These are phyloP conservation scores for Gymnoscopelus microlampas DNA, from an alignment of 2,797 vertebrate genomes.

Conservation along the genomic window DNA sequence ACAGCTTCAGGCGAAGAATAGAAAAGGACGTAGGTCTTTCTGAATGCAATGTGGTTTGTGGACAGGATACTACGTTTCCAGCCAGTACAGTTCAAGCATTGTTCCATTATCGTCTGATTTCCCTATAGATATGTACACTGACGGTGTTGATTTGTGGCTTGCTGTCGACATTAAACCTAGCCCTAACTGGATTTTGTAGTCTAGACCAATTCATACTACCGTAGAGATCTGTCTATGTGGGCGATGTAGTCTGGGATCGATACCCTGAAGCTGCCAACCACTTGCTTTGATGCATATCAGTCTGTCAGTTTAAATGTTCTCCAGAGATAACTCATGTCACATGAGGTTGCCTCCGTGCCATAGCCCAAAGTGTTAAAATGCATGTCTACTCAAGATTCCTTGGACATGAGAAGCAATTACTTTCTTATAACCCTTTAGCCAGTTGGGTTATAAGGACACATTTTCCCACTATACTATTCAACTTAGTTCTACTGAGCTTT, in stretches of 20 bases:
- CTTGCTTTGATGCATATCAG: not conserved
- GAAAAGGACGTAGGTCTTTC: not conserved
- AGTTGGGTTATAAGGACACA: not conserved
- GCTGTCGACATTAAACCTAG: not conserved
- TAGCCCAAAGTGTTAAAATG: slow-evolving; percentile 14
- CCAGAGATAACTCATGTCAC: slow-evolving; percentile 10
- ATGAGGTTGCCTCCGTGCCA: slow-evolving; percentile 17
- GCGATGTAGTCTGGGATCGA: not conserved
- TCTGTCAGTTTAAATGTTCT: slow-evolving; percentile 22
- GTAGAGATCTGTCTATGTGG: not conserved
- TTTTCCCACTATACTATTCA: slow-evolving; percentile 45
- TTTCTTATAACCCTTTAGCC: slow-evolving; percentile 22
- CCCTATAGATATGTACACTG: not conserved
- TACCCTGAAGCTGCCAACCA: not conserved
- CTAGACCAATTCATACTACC: not conserved
- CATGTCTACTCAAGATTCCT: slow-evolving; percentile 18
- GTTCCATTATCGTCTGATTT: not conserved
- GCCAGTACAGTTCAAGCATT: not conserved
- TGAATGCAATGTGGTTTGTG: slow-evolving; percentile 6
- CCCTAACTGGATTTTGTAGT: not conserved
- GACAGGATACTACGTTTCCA: slow-evolving; percentile 1
- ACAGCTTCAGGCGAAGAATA: slow-evolving; percentile 16
- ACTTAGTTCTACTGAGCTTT: slow-evolving; percentile 51
- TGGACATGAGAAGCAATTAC: slow-evolving; percentile 19
- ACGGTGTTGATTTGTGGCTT: not conserved